Conservation (phyloP, 2,888 invertebrate genomes). For the Microplitis deprimator region DNA sequence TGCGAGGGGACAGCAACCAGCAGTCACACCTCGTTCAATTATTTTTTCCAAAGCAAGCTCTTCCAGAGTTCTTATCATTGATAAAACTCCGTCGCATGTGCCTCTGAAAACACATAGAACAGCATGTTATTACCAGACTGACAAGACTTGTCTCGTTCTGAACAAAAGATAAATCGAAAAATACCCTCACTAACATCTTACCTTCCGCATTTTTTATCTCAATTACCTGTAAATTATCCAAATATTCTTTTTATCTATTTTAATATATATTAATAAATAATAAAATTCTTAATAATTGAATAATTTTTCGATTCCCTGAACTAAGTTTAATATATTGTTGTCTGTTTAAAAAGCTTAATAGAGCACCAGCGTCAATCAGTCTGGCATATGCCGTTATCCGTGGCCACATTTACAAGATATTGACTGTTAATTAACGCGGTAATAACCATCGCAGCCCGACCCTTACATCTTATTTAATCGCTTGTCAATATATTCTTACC, state of each 20-base stretch:
- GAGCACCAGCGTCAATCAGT: slow-evolving; percentile 68
- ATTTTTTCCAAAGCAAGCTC: slow-evolving; percentile 69
- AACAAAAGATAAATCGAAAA: slow-evolving; percentile 21
- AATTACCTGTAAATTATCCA: slow-evolving; percentile 32
- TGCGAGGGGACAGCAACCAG: slow-evolving; percentile 65
- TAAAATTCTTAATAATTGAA: slow-evolving; percentile 16
- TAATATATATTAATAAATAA: background rate
- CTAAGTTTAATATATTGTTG: background rate
- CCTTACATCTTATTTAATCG: slow-evolving; percentile 66
- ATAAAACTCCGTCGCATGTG: slow-evolving; percentile 71
- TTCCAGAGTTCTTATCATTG: slow-evolving; percentile 69
- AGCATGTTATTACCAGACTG: slow-evolving; percentile 71
- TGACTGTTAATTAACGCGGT: slow-evolving; percentile 52
- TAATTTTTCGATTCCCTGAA: slow-evolving; percentile 19
- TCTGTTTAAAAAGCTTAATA: slow-evolving; percentile 9
- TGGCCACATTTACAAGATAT: slow-evolving; percentile 67
- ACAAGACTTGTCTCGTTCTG: slow-evolving; percentile 62
- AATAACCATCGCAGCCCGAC: slow-evolving; percentile 71
- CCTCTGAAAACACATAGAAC: slow-evolving; percentile 71
- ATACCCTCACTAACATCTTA: slow-evolving; percentile 35
- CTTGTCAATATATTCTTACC: slow-evolving; percentile 70
- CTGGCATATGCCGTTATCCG: slow-evolving; percentile 71
- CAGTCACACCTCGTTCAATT: slow-evolving; percentile 67
- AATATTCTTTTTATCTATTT: slow-evolving; percentile 25
- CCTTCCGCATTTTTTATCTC: slow-evolving; percentile 9